Base-by-base conservation (phyloP, 2,888 invertebrate genomes). In the Heliconius aoede region DNA sequence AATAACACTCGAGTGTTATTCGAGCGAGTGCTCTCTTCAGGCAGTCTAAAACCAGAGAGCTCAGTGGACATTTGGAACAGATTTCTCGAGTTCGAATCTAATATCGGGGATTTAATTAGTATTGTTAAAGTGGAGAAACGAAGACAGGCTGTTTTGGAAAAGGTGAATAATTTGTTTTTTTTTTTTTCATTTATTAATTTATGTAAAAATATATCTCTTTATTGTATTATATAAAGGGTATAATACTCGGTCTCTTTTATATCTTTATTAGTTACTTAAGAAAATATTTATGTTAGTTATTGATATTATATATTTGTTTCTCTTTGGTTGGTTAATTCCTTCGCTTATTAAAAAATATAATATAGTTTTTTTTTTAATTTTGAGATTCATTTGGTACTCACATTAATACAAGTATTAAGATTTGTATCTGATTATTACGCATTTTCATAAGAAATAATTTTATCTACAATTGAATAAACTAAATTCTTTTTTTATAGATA, bases 1-100 rank as follows among this genome's bases (percentile, higher is more conserved):
- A 99, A 99, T 91, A 99, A 99, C 90, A 99, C 99, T 0, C 95
- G 99, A 73, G 99, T 99, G n/a, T 93, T 99, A 62, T 99, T 99
- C 92, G 99, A 99, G 90, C 95, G 99, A 24, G 99, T 99, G 3
- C 95, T 99, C 1, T 98, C 99, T 0, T 98, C 99, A 0, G 98
- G 98, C 65, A 98, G 97, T 78, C 93, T 99, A 67, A 97, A 98
- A 83, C 96, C 98, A 0, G 98, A 99, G 86, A 97, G 98, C 90
- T 98, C 99, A 5, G 97, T 98, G 94, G 99, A 99, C 87, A 98
- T 99, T 76, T 99, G 99, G 99, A 99, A 99, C 93, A 95, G 98
- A 24, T 99, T 99, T 89, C 94, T 99, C 82, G 99, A 99, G 89
- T 99, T 99, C 89, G 99, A 99, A 92, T 98, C 99, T 71, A 99